Evolutionary conservation across 53 echinoderm and acorn worm genomes (phyloP).

Genomic region (Apostichopus leukothele): DNA sequence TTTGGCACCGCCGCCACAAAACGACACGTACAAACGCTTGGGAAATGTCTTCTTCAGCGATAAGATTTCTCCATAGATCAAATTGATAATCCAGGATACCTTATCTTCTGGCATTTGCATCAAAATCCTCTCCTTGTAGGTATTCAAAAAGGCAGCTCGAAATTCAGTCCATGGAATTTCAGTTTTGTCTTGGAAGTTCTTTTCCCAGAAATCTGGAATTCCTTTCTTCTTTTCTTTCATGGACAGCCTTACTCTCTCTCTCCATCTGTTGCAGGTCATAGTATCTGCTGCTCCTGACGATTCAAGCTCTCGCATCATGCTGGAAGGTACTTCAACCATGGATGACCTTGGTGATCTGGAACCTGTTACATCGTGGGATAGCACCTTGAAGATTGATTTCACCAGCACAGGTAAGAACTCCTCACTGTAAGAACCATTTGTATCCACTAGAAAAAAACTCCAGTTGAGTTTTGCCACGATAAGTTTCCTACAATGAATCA

Average conservation of each 20-base stretch:
- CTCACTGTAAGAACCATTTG: background rate
- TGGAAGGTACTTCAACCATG: background rate
- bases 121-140: conserved; percentile 65
- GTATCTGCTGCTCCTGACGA: background rate
- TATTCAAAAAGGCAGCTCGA: conserved; percentile 65
- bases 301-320: background rate
- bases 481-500: conserved; percentile 39
- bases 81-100: conserved; percentile 73
- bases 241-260: conserved; percentile 16
- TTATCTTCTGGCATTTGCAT: conserved; percentile 60
- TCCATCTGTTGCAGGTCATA: conserved; percentile 15
- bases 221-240: conserved; percentile 10
- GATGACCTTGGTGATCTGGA: background rate
- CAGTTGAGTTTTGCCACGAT: conserved; percentile 89
- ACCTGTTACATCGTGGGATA: background rate
- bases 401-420: conserved; percentile 31
- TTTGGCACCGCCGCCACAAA: conserved; percentile 46
- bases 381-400: conserved; percentile 42
- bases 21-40: conserved; percentile 67
- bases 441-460: conserved; percentile 75
- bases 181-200: conserved; percentile 53
- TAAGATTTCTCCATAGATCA: conserved; percentile 81
- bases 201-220: conserved; percentile 79
- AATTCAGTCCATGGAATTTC: conserved; percentile 81
- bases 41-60: conserved; percentile 64